Percentiles rank a stretch among this genome's conserved stretches.
Conservation (phyloP, 2,113 vertebrate genomes). For the Colistium nudipinnis region DNA sequence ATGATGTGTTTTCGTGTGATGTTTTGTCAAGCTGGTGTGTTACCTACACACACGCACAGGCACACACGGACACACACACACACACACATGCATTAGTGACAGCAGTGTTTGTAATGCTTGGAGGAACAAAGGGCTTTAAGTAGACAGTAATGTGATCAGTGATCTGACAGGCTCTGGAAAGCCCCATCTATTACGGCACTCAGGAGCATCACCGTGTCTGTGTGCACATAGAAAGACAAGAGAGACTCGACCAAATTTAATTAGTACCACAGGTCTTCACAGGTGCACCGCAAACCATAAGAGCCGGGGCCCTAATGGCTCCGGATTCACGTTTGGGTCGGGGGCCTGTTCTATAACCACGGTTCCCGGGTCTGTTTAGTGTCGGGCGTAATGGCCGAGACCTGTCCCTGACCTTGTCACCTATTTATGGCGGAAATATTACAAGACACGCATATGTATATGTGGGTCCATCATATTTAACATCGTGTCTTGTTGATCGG, state of each 20-base stretch:
- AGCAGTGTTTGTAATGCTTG: conserved; percentile 52
- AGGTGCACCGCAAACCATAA: too few relatives aligned
- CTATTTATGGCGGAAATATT: too few relatives aligned
- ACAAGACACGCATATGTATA: too few relatives aligned
- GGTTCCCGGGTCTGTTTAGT: too few relatives aligned
- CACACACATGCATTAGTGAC: conserved; percentile 50
- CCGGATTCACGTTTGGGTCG: too few relatives aligned
- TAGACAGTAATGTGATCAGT: conserved; percentile 73
- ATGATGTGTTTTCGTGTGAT: conserved; percentile 65
- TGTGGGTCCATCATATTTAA: too few relatives aligned
- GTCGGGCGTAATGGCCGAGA: too few relatives aligned
- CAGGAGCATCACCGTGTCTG: conserved; percentile 19
- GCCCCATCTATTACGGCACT: conserved; percentile 36
- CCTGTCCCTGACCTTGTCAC: too few relatives aligned
- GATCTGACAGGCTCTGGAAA: conserved; percentile 60
- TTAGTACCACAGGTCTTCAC: background rate
- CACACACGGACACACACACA: conserved; percentile 26
- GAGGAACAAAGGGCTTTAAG: conserved; percentile 73
- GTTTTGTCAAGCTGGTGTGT: conserved; percentile 58
- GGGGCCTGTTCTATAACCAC: too few relatives aligned
- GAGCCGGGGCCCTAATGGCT: too few relatives aligned
- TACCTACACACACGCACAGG: conserved; percentile 24
- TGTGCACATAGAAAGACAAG: background rate
- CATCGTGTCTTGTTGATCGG: too few relatives aligned
- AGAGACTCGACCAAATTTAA: background rate